phyloP scores from a whole-genome alignment of 2,797 vertebrate genomes.

The Microctenopoma lineatum region DNA sequence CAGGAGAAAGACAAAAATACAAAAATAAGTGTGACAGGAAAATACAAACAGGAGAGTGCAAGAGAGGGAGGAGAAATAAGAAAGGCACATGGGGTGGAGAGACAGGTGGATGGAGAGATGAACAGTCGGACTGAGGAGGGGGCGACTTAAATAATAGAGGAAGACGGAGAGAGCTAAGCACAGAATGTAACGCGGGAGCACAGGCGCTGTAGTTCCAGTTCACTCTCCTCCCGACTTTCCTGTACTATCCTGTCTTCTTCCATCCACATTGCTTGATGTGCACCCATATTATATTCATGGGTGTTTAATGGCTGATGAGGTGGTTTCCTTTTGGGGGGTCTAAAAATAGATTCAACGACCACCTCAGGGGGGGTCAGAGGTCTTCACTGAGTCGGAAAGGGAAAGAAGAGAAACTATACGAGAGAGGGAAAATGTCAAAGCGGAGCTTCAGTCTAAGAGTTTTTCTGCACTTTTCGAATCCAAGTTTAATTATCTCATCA shows the following conservation, averaged over 20 bases:
- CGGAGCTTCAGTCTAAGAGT: not conserved
- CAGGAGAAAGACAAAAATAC: not conserved
- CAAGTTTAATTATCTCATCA: too few species aligned
- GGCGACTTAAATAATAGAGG: slow-evolving; percentile 29
- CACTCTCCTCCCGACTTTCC: slow-evolving; percentile 10
- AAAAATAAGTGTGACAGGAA: not conserved
- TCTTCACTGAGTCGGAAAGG: not conserved
- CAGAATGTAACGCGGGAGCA: slow-evolving; percentile 2
- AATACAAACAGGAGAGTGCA: not conserved
- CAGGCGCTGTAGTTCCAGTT: slow-evolving; percentile 40
- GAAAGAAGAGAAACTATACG: not conserved
- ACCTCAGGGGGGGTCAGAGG: not conserved
- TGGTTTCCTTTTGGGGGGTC: slow-evolving; percentile 33
- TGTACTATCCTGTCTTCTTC: not conserved
- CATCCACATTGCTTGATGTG: slow-evolving; percentile 8
- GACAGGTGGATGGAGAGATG: not conserved
- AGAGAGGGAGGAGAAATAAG: not conserved
- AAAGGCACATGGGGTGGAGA: not conserved
- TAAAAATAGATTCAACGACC: slow-evolving; percentile 36
- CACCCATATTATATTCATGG: slow-evolving; percentile 53
- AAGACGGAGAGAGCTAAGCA: not conserved
- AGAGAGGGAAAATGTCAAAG: not conserved
- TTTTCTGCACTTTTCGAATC: too few species aligned
- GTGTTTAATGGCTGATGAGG: slow-evolving; percentile 58
- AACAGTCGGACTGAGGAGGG: not conserved